phyloP scores from a whole-genome alignment of 1,140 invertebrate genomes.

The Delia radicum region DNA sequence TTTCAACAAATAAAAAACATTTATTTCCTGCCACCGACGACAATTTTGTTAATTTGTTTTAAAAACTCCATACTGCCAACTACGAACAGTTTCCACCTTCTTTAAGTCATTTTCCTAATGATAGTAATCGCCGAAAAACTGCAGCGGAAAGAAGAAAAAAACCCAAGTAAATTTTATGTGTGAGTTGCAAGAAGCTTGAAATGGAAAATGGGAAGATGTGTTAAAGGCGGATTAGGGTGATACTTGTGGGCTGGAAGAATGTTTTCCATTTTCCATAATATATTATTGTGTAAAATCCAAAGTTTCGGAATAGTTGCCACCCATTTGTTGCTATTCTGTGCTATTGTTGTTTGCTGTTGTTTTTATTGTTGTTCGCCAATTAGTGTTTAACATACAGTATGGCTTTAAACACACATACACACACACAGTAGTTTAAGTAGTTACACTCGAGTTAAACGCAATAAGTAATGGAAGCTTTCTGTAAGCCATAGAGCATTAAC shows the following conservation, averaged over 20 bases:
- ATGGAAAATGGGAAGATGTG: not conserved
- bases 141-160: not conserved
- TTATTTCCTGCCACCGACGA: conserved; percentile 25
- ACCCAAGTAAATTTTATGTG: not conserved
- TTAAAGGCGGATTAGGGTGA: no score
- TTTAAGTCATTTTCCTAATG: not conserved
- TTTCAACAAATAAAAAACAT: conserved; percentile 22
- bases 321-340: no score
- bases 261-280: no score
- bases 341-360: not conserved
- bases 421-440: not conserved
- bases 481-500: not conserved
- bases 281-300: no score
- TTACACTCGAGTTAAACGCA: not conserved
- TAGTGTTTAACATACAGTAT: not conserved
- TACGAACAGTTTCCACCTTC: not conserved
- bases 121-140: not conserved
- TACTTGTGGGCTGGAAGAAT: no score
- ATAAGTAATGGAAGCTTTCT: not conserved
- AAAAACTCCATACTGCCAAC: not conserved
- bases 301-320: no score
- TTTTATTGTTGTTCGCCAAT: not conserved
- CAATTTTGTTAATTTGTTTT: conserved; percentile 25
- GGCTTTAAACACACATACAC: no score
- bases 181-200: not conserved